phyloP scores from a whole-genome alignment of 2,113 vertebrate genomes.

The Rattus norvegicus region GRCr8 NC_086033.1:27663001-27663500 shows the following conservation, averaged over 20 bases:
- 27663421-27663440: conserved; percentile 84
- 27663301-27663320: conserved; percentile 83
- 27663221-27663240: conserved; percentile 73
- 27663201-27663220: conserved; percentile 74
- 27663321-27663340: conserved; percentile 80
- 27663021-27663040: conserved; percentile 83
- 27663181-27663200: conserved; percentile 78
- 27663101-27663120: conserved; percentile 54
- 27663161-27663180: conserved; percentile 66
- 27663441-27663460: conserved; percentile 84
- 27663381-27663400: conserved; percentile 82
- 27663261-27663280: conserved; percentile 83
- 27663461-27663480: conserved; percentile 78
- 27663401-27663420: conserved; percentile 86
- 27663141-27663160: conserved; percentile 59
- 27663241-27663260: conserved; percentile 84
- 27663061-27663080: conserved; percentile 60
- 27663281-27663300: conserved; percentile 79
- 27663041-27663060: conserved; percentile 73
- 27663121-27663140: conserved; percentile 65
- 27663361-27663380: conserved; percentile 83
- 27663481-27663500: conserved; percentile 80
- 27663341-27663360: conserved; percentile 77
- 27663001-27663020: conserved; percentile 75
- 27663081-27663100: conserved; percentile 1